A percentile compares a stretch with the other conserved stretches of the same genome.
Evolutionary conservation across 23 tunicate species (phyloP).

Genomic region (Botrylloides violaceus): DNA sequence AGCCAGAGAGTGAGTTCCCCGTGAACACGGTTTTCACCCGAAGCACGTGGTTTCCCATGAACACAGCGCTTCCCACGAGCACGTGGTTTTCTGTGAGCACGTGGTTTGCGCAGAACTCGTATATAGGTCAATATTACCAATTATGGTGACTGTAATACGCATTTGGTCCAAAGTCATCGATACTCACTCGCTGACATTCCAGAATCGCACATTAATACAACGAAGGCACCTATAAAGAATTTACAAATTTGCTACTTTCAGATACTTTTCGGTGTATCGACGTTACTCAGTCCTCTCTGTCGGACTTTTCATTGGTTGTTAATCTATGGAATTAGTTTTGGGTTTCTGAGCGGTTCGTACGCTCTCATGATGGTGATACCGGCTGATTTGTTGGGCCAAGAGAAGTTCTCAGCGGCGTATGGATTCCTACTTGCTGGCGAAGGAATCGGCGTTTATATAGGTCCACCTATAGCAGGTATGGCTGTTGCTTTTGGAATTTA

Average conservation of each 20-base stretch:
- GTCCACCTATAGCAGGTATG: conserved; percentile 96
- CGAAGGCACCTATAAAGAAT: not conserved
- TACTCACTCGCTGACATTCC: no score
- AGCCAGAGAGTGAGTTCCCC: no score
- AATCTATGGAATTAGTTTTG: conserved; percentile 60
- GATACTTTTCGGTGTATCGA: conserved; percentile 59
- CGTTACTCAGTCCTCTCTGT: conserved; percentile 75
- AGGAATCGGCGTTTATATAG: conserved; percentile 82
- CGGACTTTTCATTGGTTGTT: conserved; percentile 34
- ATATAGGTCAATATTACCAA: not conserved
- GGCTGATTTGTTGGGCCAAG: conserved; percentile 58
- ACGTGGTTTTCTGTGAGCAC: no score
- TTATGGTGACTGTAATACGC: no score
- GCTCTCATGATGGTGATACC: conserved; percentile 95
- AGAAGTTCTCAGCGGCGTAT: conserved; percentile 75
- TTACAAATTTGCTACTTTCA: conserved; percentile 15
- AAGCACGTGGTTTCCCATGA: no score
- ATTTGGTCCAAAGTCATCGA: no score
- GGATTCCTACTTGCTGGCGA: conserved; percentile 91
- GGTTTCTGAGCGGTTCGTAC: conserved; percentile 90
- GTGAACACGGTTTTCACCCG: no score
- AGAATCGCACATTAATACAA: not conserved
- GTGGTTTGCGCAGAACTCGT: no score
- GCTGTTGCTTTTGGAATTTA: no score
- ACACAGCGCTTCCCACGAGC: no score